Evolutionary conservation across 2,888 invertebrate species (phyloP).

Genomic region (Aphodius granarius): DNA sequence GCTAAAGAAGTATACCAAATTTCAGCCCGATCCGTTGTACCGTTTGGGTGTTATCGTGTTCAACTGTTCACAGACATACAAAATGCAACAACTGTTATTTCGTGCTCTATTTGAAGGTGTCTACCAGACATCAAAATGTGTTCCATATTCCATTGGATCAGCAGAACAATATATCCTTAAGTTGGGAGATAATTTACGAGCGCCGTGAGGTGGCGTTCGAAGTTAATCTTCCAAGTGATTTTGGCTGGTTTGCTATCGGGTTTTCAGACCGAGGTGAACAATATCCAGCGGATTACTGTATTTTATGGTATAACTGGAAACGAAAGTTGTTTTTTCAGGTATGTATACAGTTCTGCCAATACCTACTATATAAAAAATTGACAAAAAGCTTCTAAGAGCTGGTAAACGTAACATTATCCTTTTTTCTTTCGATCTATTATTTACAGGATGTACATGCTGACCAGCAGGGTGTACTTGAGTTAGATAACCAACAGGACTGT

Average conservation of each 20-base stretch:
- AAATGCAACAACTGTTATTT: neutral
- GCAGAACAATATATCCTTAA: constrained; percentile 49
- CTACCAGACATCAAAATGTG: constrained; percentile 34
- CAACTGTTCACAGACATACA: too few species aligned
- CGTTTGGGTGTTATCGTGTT: too few species aligned
- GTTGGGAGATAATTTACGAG: constrained; percentile 57
- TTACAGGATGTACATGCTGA: constrained; percentile 75
- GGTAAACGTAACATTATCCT: too few species aligned
- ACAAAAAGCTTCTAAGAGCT: too few species aligned
- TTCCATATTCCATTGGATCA: constrained; percentile 52
- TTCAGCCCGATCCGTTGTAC: too few species aligned
- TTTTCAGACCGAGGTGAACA: constrained; percentile 81
- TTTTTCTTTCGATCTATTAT: too few species aligned
- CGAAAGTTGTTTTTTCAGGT: constrained; percentile 62
- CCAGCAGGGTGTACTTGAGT: constrained; percentile 63
- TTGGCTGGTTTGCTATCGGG: constrained; percentile 80
- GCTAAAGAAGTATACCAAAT: too few species aligned
- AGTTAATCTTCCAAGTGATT: constrained; percentile 56
- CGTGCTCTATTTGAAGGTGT: neutral
- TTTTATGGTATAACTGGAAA: constrained; percentile 75
- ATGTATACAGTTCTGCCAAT: too few species aligned
- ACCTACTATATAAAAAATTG: too few species aligned
- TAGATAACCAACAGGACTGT: constrained; percentile 78
- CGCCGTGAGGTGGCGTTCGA: constrained; percentile 54
- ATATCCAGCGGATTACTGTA: constrained; percentile 77